phyloP scores from a whole-genome alignment of 1,140 invertebrate species.

The Heliconius hermathena region DNA sequence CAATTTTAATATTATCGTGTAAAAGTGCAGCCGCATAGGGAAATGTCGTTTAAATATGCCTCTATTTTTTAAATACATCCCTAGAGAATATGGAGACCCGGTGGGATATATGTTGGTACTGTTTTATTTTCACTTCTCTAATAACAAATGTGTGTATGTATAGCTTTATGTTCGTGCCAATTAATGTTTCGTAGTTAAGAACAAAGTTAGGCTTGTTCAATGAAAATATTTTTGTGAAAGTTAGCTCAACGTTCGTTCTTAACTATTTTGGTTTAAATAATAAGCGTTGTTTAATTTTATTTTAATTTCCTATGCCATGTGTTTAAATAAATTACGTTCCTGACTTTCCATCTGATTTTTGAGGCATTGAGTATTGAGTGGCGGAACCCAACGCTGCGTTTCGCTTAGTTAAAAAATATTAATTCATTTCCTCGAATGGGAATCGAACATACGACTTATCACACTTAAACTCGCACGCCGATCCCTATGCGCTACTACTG shows the following conservation, averaged over 20 bases:
- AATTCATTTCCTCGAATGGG: no score
- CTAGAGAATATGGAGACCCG: constrained; percentile 45
- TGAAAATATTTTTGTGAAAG: constrained; percentile 9
- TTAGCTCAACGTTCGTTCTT: not conserved
- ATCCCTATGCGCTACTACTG: no score
- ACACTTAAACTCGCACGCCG: no score
- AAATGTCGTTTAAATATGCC: constrained; percentile 32
- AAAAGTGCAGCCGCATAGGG: constrained; percentile 38
- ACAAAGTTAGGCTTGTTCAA: constrained; percentile 26
- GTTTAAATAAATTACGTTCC: not conserved
- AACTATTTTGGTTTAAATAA: not conserved
- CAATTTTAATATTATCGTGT: constrained; percentile 52
- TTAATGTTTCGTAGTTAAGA: constrained; percentile 41
- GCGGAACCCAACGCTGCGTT: no score
- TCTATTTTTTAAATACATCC: constrained; percentile 45
- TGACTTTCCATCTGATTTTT: no score
- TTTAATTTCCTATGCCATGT: not conserved
- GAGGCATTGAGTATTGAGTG: no score
- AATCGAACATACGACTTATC: no score
- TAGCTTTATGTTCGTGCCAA: constrained; percentile 35
- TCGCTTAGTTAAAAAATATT: no score
- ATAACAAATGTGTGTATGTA: constrained; percentile 45
- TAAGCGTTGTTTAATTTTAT: not conserved
- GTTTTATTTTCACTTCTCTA: constrained; percentile 46
- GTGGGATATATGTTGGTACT: constrained; percentile 35